Conservation (phyloP, 2,888 invertebrate genomes). For the Watsonalla binaria region DNA sequence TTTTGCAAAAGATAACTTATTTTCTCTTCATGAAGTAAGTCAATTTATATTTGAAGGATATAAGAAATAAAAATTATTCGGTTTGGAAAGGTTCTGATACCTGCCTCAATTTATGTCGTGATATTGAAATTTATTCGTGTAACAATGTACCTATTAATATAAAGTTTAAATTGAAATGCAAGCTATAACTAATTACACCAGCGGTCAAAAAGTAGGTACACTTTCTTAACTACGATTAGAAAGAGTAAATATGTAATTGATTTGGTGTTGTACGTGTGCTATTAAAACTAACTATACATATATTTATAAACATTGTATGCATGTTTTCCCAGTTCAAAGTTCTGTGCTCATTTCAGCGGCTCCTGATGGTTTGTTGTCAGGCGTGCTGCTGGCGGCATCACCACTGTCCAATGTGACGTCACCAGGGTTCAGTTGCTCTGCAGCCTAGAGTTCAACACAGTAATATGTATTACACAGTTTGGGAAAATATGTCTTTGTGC, state of each 20-base stretch:
- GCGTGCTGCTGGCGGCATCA: constrained; percentile 30
- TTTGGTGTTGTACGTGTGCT: not conserved
- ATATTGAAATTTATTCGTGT: too few species aligned
- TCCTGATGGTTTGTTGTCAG: constrained; percentile 43
- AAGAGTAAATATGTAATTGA: not conserved
- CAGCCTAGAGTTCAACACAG: constrained; percentile 45
- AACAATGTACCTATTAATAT: too few species aligned
- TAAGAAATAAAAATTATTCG: too few species aligned
- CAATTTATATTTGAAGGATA: too few species aligned
- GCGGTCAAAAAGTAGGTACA: not conserved
- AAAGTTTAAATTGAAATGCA: too few species aligned
- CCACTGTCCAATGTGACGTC: constrained; percentile 33
- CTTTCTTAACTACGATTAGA: not conserved
- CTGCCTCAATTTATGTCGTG: too few species aligned
- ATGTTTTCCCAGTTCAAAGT: constrained; percentile 55
- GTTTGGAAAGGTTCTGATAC: too few species aligned
- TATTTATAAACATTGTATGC: constrained; percentile 10
- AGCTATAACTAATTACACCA: too few species aligned
- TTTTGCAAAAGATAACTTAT: too few species aligned
- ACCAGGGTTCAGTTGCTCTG: constrained; percentile 68
- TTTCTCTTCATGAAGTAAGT: too few species aligned
- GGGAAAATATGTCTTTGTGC: not conserved
- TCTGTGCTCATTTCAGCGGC: constrained; percentile 84
- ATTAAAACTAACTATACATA: constrained; percentile 4
- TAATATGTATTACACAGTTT: constrained; percentile 1